phyloP scores from a whole-genome alignment of 2,888 invertebrate species.

The Julus scandinavius region DNA sequence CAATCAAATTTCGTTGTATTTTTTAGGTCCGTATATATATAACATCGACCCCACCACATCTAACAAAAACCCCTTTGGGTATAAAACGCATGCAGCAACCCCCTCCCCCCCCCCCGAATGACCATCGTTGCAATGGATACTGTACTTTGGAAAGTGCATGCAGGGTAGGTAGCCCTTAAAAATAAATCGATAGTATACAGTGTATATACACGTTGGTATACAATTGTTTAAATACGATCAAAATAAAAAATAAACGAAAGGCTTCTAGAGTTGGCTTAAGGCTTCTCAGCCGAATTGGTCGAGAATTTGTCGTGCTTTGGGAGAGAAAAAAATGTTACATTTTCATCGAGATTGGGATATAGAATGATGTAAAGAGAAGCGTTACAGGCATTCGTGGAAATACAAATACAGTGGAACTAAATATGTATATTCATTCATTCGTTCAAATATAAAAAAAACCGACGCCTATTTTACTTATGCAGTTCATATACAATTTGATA shows the following conservation, averaged over 20 bases:
- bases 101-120: neutral
- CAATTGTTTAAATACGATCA: neutral
- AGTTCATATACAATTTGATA: no score
- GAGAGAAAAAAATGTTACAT: neutral
- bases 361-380: no score
- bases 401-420: no score
- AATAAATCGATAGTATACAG: neutral
- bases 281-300: neutral
- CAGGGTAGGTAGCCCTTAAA: neutral
- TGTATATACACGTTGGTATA: neutral
- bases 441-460: no score
- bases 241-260: neutral
- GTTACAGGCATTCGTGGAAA: no score
- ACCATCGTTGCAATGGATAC: neutral
- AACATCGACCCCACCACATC: neutral
- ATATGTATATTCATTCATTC: no score
- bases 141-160: neutral
- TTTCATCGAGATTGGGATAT: neutral
- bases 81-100: neutral
- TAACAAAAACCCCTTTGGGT: neutral
- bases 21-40: neutral
- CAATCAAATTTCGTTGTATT: constrained; percentile 14
- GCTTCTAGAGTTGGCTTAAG: neutral
- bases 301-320: neutral
- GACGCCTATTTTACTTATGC: no score